Base-by-base conservation (phyloP, 2,888 invertebrate genomes). In the Drosophila hawaiiensis region DNA sequence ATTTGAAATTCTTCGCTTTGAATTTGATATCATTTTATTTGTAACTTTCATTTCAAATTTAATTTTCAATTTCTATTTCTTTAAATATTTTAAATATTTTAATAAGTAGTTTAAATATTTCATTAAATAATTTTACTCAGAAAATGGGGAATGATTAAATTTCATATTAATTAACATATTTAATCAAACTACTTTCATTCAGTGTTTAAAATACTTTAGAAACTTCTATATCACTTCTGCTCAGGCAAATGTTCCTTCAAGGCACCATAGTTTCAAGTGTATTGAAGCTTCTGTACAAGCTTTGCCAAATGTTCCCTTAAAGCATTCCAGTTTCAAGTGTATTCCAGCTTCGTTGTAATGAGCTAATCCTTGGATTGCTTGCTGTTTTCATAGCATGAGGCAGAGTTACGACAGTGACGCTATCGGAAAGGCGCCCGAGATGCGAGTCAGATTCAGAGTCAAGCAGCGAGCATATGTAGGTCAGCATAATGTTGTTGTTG, bases 401-500 rank as follows among this genome's bases (percentile, higher is more conserved):
- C 68, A 59, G 60, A 77, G 69, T 49, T 63, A 70, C 70, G 67
- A 65, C 70, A 49, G 58, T 74, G 67, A 39, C 63, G 67, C 67
- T 72, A 78, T 69, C 74, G 61, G 31, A 54, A 67, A 65, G 73
- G 70, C 74, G 70, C 73, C 81, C 77, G 67, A 70, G 81, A 80
- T 64, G 64, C 69, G 72, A 79, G 52, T 73, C 41, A 68, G 80
- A 76, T 71, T 78, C 68, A 65, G 84, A 81, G 79, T 83, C 82
- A 81, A 80, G 75, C 84, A 77, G 84, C 65, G 76, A 82, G 68
- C 78, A 80, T 80, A 86, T 86, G 82, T 87, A 87, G 89, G 87
- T 90, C 90, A 90, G 73, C 73, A 79, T 35, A 77, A 67, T 56
- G 28, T 25, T 54, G 49, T n/a, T 33, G 35, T 41, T 43, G 22